These are phyloP conservation scores for Rotaria magnacalcarata DNA, from an alignment of 2,888 invertebrate genomes.

Conservation along the genomic window DNA sequence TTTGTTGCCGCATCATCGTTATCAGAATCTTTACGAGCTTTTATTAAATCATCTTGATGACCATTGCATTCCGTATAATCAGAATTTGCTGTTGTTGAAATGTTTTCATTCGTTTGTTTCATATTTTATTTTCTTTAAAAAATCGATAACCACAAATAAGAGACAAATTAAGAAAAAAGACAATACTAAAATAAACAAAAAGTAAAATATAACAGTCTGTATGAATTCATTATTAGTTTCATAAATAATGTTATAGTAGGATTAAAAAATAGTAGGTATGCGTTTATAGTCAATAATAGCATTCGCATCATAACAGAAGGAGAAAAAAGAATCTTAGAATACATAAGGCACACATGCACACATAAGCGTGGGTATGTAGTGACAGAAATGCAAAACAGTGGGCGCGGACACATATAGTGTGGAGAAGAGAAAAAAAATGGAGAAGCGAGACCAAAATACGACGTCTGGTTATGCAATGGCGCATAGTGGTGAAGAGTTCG, in stretches of 20 bases:
- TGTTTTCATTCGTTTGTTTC: neutral
- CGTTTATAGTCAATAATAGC: neutral
- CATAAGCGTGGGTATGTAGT: neutral
- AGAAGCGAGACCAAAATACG: neutral
- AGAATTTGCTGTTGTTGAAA: neutral
- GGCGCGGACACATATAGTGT: neutral
- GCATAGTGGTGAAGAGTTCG: neutral
- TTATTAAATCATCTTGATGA: neutral
- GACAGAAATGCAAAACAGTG: neutral
- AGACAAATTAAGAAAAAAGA: neutral
- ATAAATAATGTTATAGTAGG: no score
- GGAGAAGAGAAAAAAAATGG: neutral
- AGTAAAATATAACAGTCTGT: no score
- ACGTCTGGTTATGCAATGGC: neutral
- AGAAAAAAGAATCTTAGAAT: neutral
- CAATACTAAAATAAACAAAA: neutral
- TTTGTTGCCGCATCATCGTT: neutral
- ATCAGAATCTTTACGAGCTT: slow-evolving; percentile 13
- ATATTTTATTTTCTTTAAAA: neutral
- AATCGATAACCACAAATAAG: neutral
- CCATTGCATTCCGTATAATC: neutral
- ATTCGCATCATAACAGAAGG: neutral
- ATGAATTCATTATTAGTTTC: no score
- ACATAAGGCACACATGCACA: neutral
- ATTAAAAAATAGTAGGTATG: neutral